phyloP scores from a whole-genome alignment of 2,113 vertebrate species.

The Corythoichthys intestinalis region DNA sequence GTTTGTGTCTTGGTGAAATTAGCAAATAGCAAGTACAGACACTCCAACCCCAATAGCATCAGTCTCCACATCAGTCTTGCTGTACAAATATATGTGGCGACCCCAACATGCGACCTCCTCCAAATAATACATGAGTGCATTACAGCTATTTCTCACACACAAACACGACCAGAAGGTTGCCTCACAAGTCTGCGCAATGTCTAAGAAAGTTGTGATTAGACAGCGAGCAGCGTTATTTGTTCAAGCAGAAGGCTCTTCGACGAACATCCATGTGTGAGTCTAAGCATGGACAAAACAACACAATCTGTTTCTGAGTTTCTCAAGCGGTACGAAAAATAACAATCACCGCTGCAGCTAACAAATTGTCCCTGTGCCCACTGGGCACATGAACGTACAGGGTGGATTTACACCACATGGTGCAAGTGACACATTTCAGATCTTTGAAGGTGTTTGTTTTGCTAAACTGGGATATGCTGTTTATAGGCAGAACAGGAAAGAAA shows the following conservation, averaged over 20 bases:
- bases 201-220: constrained; percentile 49
- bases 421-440: neutral
- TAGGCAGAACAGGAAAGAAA: too few relatives aligned
- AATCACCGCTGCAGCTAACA: constrained; percentile 19
- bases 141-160: constrained; percentile 3
- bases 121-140: constrained; percentile 39
- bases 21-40: neutral
- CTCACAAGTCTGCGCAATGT: constrained; percentile 5
- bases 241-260: constrained; percentile 51
- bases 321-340: constrained; percentile 35
- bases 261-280: constrained; percentile 57
- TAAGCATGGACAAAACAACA: constrained; percentile 52
- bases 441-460: too few relatives aligned
- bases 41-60: constrained; percentile 12
- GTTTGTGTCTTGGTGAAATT: neutral
- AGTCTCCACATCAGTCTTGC: constrained; percentile 26
- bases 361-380: constrained; percentile 33
- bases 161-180: neutral
- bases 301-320: constrained; percentile 60
- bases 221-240: constrained; percentile 38
- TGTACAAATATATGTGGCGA: constrained; percentile 38
- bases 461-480: neutral
- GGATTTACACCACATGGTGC: neutral
- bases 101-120: constrained; percentile 29
- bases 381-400: neutral